phyloP scores from a whole-genome alignment of 2,113 vertebrate genomes.

The Cryptoleucopteryx plumbea region DNA sequence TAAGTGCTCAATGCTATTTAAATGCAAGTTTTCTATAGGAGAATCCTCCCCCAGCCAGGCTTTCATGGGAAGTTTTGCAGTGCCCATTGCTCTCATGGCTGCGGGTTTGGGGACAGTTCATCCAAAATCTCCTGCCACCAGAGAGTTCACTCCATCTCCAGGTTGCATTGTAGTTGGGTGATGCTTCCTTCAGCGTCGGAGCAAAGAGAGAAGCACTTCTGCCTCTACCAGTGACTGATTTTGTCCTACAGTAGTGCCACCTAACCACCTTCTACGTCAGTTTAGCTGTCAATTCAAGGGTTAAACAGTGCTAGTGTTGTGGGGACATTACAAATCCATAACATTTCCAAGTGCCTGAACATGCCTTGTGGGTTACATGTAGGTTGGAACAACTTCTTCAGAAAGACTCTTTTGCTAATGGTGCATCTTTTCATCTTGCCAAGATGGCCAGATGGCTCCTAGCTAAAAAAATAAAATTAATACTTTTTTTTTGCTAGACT shows the following conservation, averaged over 20 bases:
- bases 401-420: constrained; percentile 1
- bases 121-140: background rate
- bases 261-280: background rate
- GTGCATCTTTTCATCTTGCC: constrained; percentile 1
- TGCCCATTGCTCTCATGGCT: background rate
- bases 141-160: background rate
- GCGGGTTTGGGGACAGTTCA: background rate
- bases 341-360: background rate
- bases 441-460: constrained; percentile 50
- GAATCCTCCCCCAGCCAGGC: background rate
- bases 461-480: constrained; percentile 1
- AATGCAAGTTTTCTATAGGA: constrained; percentile 27
- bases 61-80: background rate
- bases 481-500: background rate
- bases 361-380: background rate
- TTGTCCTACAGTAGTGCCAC: background rate
- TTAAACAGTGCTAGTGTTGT: background rate
- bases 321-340: background rate
- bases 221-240: background rate
- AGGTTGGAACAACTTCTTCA: background rate
- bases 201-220: background rate
- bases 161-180: background rate
- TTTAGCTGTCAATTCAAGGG: background rate
- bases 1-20: constrained; percentile 27
- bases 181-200: background rate